Base-by-base conservation (phyloP, 2,888 invertebrate species). In the Xestia rhomboidea region DNA sequence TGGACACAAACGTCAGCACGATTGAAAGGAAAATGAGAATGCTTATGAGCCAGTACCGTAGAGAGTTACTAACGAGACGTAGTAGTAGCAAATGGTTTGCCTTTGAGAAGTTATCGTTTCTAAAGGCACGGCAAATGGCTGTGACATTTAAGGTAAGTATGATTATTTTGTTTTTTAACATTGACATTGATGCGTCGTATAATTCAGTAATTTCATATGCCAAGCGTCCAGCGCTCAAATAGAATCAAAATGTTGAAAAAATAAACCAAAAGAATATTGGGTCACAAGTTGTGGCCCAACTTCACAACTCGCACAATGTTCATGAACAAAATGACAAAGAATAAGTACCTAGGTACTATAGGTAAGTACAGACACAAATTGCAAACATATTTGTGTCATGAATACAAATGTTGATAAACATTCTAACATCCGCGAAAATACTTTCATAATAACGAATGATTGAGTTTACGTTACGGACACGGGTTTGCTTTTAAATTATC, bases 1-100 rank as follows among this genome's bases (percentile, higher is more conserved):
- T 81, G 70, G 27, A 68, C 1, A 70, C 54, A n/a, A 41, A 83
- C 13, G 78, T 57, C 18, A 54, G 21, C 21, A 71, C 21, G 13
- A 34, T 81, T 41, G 70, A 81, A 41, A 83, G 46, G 27, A 81
- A 81, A 77, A 83, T 77, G 54, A 83, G 57, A 68, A 71, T 83
- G 69, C 83, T 81, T 24, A 68, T 71, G 24, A 57, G 70, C 30
- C 81, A 81, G 41, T 81, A 63, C 41, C 51, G 81, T n/a, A 60
- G 81, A 41, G 83, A 81, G 49, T 46, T 68, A 13, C 21, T 46
- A n/a, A 82, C 41, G 6, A 83, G 63, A 41, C 62, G 46, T 13
- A 79, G 54, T 54, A 82, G 76, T 57, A 49, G 49, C 21, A 77
- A 63, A 77, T 81, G 81, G 81, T 81, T 77, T 27, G 81, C 81